A percentile compares a stretch with the other conserved stretches of the same genome.
phyloP scores from a whole-genome alignment of 1,140 invertebrate species.

The Belonocnema kinseyi region DNA sequence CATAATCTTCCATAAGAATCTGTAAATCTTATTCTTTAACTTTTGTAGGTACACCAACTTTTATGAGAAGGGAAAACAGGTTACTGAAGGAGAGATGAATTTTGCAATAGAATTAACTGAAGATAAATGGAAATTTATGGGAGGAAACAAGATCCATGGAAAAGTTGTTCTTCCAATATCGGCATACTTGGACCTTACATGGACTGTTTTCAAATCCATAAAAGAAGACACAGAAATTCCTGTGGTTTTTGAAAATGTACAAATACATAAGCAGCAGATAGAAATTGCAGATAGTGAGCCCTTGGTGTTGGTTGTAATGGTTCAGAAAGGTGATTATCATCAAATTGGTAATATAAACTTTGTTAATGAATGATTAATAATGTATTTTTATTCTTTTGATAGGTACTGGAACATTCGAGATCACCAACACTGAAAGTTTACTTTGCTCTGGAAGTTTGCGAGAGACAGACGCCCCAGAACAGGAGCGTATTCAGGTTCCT shows the following conservation, averaged over 20 bases:
- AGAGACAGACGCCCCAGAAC: constrained; percentile 56
- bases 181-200: constrained; percentile 87
- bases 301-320: constrained; percentile 84
- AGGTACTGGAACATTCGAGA: constrained; percentile 53
- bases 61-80: constrained; percentile 75
- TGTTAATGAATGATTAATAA: not conserved
- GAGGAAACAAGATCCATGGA: constrained; percentile 89
- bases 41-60: constrained; percentile 77
- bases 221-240: constrained; percentile 80
- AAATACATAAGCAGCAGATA: constrained; percentile 84
- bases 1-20: constrained; percentile 61
- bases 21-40: constrained; percentile 8
- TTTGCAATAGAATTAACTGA: constrained; percentile 80
- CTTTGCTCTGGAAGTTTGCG: constrained; percentile 84
- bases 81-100: constrained; percentile 78
- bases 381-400: constrained; percentile 47
- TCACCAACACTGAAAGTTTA: constrained; percentile 84
- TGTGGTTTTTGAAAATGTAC: constrained; percentile 89
- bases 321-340: constrained; percentile 81
- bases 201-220: constrained; percentile 88
- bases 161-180: constrained; percentile 90
- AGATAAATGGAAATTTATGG: constrained; percentile 83
- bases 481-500: constrained; percentile 21
- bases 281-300: constrained; percentile 81
- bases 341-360: constrained; percentile 1